Base-by-base conservation (phyloP, 2,113 vertebrate genomes). In the Chaetorhynchus papuensis region DNA sequence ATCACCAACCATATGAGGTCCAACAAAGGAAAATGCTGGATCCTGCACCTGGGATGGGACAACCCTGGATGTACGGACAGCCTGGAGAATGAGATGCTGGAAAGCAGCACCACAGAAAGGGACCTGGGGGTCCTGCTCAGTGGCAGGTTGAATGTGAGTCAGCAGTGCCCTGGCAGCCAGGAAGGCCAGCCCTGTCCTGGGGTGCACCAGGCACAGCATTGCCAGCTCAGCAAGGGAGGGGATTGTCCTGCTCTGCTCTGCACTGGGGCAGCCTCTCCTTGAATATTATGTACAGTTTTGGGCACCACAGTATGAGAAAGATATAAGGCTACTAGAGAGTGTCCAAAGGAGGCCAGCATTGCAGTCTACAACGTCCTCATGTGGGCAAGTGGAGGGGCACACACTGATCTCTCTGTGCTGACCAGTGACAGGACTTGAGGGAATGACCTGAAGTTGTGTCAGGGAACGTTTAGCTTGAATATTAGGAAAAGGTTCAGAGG, bases 201-300 rank as follows among this genome's bases (percentile, higher is more conserved):
- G 12, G 11, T 0, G 4, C 45, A 31, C 31, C 66, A 83, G 47
- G 12, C 10, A 31, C 39, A 61, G 37, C 39, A 44, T 26, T 0
- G 0, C 41, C 45, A 83, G 66, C 21, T 0, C 0, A 26, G 13
- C 56, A 44, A 37, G 27, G 20, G 26, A 61, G 20, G 12, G 10
- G 8, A 61, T 44, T 71, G 56, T 53, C 24, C 49, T 1, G 1
- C 19, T 44, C 26, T 71, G 56, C 26, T 21, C 80, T 71, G 31
- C 11, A 4, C 56, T 61, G 39, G 39, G 11, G 6, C 3, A 1
- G 16, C 10, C 33, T 61, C 33, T 44, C 47, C 21, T 53, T 7
- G 16, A 65, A 15, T 23, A 15, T 3, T 54, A 27, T 44, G 49
- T 35, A 16, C 26, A 54, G 39, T n/a, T 79, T 53, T 53, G 39